Base-by-base conservation (phyloP, 2,888 invertebrate genomes). In the Rotaria socialis region DNA sequence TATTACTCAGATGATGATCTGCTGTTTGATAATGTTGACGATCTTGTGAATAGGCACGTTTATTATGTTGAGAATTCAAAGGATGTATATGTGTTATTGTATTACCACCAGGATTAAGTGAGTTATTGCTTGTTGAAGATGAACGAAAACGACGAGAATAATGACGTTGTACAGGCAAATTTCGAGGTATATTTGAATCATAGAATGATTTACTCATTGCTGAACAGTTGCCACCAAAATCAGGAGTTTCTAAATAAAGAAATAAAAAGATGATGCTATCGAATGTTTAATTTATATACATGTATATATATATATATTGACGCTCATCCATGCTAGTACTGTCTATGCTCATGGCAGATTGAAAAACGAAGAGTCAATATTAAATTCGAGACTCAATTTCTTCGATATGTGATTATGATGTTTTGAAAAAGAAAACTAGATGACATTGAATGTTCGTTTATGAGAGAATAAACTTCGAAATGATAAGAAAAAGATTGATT, bases 141-240 rank as follows among this genome's bases (percentile, higher is more conserved):
- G 75, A 80, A 47, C 75, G 75, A 80, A 80, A 80, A 24, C 75
- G 75, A 10, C 75, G 75, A 47, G 75, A 80, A 80, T 80, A 47
- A 47, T 41, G 75, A 47, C 43, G 47, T 80, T 80, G 75, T 80
- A 47, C 47, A 80, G 75, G 16, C 35, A 67, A 6, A 35, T 67
- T 67, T 67, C 35, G 67, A 10, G 67, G 16, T 11, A 67, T 10
- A 67, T 67, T 67, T 16, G 67, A 67, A 67, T 67, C 67, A 35
- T 67, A 67, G 10, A 35, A 67, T 27, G 67, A 67, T 16, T 27
- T 67, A 11, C 35, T 67, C 67, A 67, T 35, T 67, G 35, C 35
- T 0, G 67, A 27, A 67, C 27, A 67, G 11, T 35, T 27, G 6
- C 35, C 27, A 27, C 6, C 16, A 10, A 16, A 14, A 35, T 67